Conservation (phyloP, 2,888 invertebrate species). For the Melanargia galathea region DNA sequence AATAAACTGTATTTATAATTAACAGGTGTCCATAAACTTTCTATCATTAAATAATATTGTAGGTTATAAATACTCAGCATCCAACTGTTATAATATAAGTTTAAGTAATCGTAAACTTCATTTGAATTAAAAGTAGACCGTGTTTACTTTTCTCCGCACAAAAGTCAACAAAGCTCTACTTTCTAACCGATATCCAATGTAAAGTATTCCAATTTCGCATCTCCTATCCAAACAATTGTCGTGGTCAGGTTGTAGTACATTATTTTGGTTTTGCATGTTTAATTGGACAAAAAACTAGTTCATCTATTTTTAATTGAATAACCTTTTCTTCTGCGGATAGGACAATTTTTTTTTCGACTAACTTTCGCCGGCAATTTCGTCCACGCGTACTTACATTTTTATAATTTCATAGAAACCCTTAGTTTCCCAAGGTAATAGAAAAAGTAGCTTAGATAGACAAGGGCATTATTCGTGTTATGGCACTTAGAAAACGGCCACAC, state of each 20-base stretch:
- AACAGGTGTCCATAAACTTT: constrained; percentile 26
- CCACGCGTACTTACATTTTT: background rate
- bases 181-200: constrained; percentile 52
- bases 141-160: constrained; percentile 47
- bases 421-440: background rate
- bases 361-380: background rate
- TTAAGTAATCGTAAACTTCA: constrained; percentile 32
- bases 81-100: constrained; percentile 37
- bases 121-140: constrained; percentile 42
- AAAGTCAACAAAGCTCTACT: constrained; percentile 56
- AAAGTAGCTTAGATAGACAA: no score
- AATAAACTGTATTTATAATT: constrained; percentile 3
- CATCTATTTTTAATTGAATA: background rate
- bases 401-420: background rate
- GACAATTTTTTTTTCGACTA: background rate
- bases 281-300: constrained; percentile 9
- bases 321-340: background rate
- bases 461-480: no score
- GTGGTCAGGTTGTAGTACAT: background rate
- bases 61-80: constrained; percentile 17
- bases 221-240: constrained; percentile 14
- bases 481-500: no score
- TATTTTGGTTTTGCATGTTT: background rate
- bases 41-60: constrained; percentile 21
- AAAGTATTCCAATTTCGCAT: constrained; percentile 35